Percentiles rank a stretch among this genome's conserved stretches.
These are phyloP conservation scores for Notiomystis cincta DNA, from an alignment of 2,113 vertebrate genomes.

Conservation along the genomic window DNA sequence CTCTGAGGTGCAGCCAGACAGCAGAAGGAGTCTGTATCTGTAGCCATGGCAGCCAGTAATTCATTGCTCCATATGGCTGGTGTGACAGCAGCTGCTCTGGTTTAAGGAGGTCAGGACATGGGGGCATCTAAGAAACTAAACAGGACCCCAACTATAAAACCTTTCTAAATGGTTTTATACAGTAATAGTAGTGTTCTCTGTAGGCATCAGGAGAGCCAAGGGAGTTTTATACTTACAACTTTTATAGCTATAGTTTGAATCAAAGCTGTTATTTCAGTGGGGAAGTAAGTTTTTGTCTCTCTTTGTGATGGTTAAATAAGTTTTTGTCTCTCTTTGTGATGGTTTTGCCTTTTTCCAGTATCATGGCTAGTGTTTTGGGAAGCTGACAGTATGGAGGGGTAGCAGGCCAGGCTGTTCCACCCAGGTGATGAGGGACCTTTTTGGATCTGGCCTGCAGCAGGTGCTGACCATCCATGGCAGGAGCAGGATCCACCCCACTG, in stretches of 20 bases:
- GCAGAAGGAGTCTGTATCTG: slow-evolving; percentile 47
- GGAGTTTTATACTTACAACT: background rate
- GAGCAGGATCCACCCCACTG: background rate
- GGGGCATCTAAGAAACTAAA: slow-evolving; percentile 26
- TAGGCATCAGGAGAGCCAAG: background rate
- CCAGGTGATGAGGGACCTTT: background rate
- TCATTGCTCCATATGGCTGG: slow-evolving; percentile 63
- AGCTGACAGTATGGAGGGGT: background rate
- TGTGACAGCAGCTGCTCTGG: slow-evolving; percentile 62
- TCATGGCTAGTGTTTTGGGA: accelerated
- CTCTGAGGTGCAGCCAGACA: slow-evolving; percentile 36
- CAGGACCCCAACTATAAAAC: background rate
- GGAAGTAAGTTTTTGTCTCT: background rate
- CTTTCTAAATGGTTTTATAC: background rate
- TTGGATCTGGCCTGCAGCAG: background rate
- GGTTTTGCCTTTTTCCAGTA: background rate
- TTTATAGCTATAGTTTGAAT: background rate
- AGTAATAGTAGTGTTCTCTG: background rate
- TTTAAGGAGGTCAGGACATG: slow-evolving; percentile 49
- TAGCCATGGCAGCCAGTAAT: slow-evolving; percentile 64
- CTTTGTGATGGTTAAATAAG: accelerated
- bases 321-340: background rate
- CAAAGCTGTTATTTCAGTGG: background rate
- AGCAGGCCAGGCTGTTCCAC: accelerated
- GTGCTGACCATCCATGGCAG: background rate